Percentiles rank a stretch among this genome's conserved stretches.
These are phyloP conservation scores for Biston betularia DNA, from an alignment of 2,888 invertebrate genomes.

Conservation along the genomic window DNA sequence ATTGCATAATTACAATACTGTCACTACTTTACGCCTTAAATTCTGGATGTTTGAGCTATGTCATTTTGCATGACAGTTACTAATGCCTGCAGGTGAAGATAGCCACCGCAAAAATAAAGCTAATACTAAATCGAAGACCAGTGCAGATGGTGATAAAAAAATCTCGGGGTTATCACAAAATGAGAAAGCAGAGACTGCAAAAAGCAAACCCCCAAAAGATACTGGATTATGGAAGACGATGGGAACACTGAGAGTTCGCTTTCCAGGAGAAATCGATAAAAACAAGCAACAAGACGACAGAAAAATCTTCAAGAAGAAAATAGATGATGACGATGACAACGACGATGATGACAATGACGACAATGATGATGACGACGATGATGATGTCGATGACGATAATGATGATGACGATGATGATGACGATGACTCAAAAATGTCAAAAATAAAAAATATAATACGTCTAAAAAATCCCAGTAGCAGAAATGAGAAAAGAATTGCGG, in stretches of 20 bases:
- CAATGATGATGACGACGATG: conserved; percentile 80
- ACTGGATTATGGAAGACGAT: conserved; percentile 64
- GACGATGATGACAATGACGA: conserved; percentile 58
- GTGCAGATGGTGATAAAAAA: conserved; percentile 81
- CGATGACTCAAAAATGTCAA: conserved; percentile 52
- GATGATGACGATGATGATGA: conserved; percentile 68
- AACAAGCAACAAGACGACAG: conserved; percentile 45
- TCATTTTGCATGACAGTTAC: conserved; percentile 87
- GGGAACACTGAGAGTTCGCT: conserved; percentile 69
- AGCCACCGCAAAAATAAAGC: conserved; percentile 79
- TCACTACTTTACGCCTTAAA: conserved; percentile 77
- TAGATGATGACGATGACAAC: conserved; percentile 53
- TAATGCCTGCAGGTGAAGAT: conserved; percentile 87
- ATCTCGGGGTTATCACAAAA: conserved; percentile 66
- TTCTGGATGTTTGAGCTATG: conserved; percentile 85
- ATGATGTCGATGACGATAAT: conserved; percentile 78
- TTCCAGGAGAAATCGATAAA: conserved; percentile 54
- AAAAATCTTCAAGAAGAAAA: conserved; percentile 47
- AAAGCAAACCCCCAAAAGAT: conserved; percentile 50
- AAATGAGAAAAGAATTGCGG: conserved; percentile 29
- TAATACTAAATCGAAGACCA: conserved; percentile 81
- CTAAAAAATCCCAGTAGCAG: conserved; percentile 50
- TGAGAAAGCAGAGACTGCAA: conserved; percentile 54
- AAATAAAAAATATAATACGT: conserved; percentile 54
- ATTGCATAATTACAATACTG: conserved; percentile 49